Evolutionary conservation across 1,140 invertebrate genomes (phyloP).

Genomic region (Epicauta chinensis): DNA sequence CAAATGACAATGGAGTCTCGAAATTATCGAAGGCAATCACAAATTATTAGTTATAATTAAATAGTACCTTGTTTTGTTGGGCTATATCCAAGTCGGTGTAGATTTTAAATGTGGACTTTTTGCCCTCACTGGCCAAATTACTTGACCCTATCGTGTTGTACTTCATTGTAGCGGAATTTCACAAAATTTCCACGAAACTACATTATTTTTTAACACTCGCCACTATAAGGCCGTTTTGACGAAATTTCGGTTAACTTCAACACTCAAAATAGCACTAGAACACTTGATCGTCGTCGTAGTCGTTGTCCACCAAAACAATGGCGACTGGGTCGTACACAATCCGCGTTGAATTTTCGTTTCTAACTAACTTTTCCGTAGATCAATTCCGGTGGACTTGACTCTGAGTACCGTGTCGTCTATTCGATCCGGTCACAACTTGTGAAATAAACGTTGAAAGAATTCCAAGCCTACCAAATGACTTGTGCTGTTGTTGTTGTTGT

Average conservation of each 20-base stretch:
- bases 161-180: constrained; percentile 40
- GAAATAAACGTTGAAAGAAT: constrained; percentile 27
- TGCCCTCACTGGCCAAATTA: constrained; percentile 44
- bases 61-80: constrained; percentile 34
- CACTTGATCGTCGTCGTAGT: background rate
- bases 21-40: no score
- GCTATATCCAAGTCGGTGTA: constrained; percentile 42
- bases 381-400: no score
- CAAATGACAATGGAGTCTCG: no score
- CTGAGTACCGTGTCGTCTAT: background rate
- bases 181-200: no score
- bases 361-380: no score
- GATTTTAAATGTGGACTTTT: constrained; percentile 49
- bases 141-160: constrained; percentile 46
- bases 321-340: no score
- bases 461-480: constrained; percentile 7
- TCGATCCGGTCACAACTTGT: constrained; percentile 16
- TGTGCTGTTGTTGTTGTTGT: no score
- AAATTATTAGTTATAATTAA: no score
- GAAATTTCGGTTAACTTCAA: no score
- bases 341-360: no score
- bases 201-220: no score
- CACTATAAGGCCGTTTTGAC: no score
- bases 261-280: background rate
- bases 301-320: background rate